Evolutionary conservation across 2,888 invertebrate species (phyloP), one percentile per base, ranked within the genome.

Genomic region (Synanthedon myopaeformis): DNA sequence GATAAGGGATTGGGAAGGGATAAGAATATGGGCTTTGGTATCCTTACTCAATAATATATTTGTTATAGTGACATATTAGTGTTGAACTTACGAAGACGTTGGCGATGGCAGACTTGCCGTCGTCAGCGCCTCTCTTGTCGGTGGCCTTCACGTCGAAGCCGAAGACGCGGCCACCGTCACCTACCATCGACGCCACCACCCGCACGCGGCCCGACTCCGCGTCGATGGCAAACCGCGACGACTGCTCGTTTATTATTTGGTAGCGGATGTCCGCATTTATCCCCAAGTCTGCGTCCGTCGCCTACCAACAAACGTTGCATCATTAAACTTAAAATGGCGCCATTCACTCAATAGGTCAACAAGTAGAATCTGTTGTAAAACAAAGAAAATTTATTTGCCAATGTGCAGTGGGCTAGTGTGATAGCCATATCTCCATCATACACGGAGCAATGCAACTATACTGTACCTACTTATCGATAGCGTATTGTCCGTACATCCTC

Each of bases 81-180:
- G 35, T 53, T 14, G 19, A 54, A 90, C 92, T 91, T 75, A 94
- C 95, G 74, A 95, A 94, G 56, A 96, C 94, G 73, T 95, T 95
- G 52, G 93, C 93, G 59, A 95, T 95, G 51, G 94, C 92, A 8
- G 95, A 95, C 57, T 91, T 91, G 1, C 96, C 96, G 67, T 94
- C 93, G 66, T 94, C 93, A 49, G 93, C 93, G 1, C 96, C 96
- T 23, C 89, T 86, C 55, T 92, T 90, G 72, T 96, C 96, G 0
- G 94, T 95, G 10, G 95, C 96, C 78, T 95, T 95, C 10, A 96
- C 94, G 77, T 96, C 95, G 67, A 96, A 95, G 0, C 95, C 94
- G 67, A 92, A 95, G 49, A 96, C 93, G 59, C 91, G 89, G 0
- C 94, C 94, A 14, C 92, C 92, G 60, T 92, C 92, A 53, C 90